Evolutionary conservation across 1,140 invertebrate genomes (phyloP).

Genomic region (Drosophila tropicalis): DNA sequence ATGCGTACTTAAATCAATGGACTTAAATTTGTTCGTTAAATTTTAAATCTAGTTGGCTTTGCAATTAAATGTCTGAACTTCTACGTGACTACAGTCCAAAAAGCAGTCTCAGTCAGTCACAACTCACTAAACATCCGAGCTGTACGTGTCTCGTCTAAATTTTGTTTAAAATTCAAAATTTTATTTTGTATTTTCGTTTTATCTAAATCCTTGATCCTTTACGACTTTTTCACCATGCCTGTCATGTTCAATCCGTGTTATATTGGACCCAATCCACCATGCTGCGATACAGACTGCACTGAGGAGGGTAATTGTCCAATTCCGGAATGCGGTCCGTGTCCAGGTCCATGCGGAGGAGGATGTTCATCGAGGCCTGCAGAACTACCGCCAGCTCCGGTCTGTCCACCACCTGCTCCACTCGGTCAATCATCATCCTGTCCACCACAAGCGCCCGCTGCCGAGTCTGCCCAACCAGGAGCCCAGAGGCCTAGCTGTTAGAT

Average conservation of each 20-base stretch:
- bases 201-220: not conserved
- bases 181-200: not conserved
- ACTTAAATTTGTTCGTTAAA: conserved; percentile 30
- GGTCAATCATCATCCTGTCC: not conserved
- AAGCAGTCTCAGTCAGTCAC: not conserved
- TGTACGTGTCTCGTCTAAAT: not conserved
- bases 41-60: conserved; percentile 36
- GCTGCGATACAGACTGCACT: conserved; percentile 58
- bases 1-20: conserved; percentile 14
- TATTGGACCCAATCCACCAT: conserved; percentile 62
- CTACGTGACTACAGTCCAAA: not conserved
- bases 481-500: not conserved
- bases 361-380: conserved; percentile 20
- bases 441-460: not conserved
- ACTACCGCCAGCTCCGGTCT: too few species aligned
- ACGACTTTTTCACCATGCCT: conserved; percentile 38
- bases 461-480: not conserved
- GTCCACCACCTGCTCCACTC: not conserved
- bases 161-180: not conserved
- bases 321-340: conserved; percentile 50
- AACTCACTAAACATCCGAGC: not conserved
- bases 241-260: conserved; percentile 67
- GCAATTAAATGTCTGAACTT: conserved; percentile 20
- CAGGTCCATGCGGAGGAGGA: conserved; percentile 37
- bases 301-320: conserved; percentile 32